A percentile compares a stretch with the other conserved stretches of the same genome.
phyloP scores from a whole-genome alignment of 2,888 invertebrate species.

The Zhuqinia jingwanae region DNA sequence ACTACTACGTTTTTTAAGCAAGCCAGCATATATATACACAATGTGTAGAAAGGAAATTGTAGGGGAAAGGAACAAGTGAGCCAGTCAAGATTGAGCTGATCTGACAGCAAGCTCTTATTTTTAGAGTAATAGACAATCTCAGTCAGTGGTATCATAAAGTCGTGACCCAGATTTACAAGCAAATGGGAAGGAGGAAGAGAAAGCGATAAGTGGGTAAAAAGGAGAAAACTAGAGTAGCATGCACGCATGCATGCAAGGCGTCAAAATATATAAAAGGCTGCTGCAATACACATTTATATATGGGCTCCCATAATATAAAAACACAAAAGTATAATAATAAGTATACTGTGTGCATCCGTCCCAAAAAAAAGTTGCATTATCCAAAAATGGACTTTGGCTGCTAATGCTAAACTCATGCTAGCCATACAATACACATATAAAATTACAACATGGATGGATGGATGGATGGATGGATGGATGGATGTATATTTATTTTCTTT shows the following conservation, averaged over 20 bases:
- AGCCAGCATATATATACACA: no score
- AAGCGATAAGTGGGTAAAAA: constrained; percentile 14
- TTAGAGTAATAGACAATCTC: constrained; percentile 70
- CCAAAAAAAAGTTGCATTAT: background rate
- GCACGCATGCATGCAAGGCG: no score
- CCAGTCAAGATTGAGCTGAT: constrained; percentile 68
- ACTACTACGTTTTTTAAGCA: no score
- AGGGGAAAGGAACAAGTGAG: constrained; percentile 55
- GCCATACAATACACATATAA: no score
- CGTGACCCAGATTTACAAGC: constrained; percentile 63
- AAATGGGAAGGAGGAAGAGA: constrained; percentile 33
- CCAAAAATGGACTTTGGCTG: background rate
- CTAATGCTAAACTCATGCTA: background rate
- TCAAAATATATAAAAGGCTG: background rate
- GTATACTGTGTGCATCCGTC: no score
- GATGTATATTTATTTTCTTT: constrained; percentile 50
- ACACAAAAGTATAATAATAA: no score
- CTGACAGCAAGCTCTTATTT: constrained; percentile 68
- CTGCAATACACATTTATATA: no score
- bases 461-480: background rate
- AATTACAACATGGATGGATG: no score
- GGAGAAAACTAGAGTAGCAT: background rate
- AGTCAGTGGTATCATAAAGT: constrained; percentile 70
- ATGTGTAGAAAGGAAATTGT: no score
- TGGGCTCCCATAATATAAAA: no score